Evolutionary conservation across 2,113 vertebrate species (phyloP).

Genomic region (Grus americana): DNA sequence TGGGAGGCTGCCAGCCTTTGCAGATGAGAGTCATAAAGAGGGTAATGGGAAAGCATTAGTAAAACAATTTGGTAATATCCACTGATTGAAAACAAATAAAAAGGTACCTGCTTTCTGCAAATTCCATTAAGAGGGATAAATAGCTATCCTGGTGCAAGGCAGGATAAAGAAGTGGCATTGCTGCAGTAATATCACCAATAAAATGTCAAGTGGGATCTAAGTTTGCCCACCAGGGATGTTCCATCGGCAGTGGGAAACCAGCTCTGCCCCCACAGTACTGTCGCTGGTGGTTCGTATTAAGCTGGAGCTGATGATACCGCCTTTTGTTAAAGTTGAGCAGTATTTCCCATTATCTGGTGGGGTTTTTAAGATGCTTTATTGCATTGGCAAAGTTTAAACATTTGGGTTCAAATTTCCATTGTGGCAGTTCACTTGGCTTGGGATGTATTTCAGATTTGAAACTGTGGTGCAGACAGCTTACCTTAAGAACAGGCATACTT

Average conservation of each 20-base stretch:
- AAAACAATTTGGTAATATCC: neutral
- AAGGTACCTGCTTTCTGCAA: neutral
- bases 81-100: neutral
- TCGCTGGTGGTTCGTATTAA: rapidly evolving
- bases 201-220: neutral
- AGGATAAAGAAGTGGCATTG: neutral
- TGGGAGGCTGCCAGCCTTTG: neutral
- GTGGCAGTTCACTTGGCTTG: neutral
- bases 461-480: neutral
- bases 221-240: neutral
- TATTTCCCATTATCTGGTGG: neutral
- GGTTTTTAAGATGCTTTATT: neutral
- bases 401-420: neutral
- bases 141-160: neutral
- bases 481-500: neutral
- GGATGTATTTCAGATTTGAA: neutral
- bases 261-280: rapidly evolving
- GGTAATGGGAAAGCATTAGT: neutral
- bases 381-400: neutral
- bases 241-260: neutral
- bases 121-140: neutral
- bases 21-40: neutral
- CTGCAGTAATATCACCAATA: neutral
- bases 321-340: neutral
- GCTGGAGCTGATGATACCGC: neutral